phyloP scores from a whole-genome alignment of 2,888 invertebrate species.

The Metopia argyrocephala region DNA sequence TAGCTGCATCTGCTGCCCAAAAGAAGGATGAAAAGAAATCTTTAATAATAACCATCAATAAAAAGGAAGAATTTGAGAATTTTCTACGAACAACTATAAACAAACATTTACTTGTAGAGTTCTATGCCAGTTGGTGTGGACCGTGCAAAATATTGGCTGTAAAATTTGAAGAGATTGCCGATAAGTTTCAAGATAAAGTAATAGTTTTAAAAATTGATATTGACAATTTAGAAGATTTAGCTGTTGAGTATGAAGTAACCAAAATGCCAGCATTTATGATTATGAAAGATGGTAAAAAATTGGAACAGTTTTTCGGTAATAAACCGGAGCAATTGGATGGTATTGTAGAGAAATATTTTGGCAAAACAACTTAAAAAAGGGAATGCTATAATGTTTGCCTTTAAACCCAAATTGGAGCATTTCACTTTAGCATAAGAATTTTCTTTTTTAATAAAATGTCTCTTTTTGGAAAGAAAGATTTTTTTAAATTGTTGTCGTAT shows the following conservation, averaged over 20 bases:
- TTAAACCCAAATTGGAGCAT: neutral
- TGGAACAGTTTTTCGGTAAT: slow-evolving; percentile 59
- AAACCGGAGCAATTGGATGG: slow-evolving; percentile 51
- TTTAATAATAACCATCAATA: slow-evolving; percentile 72
- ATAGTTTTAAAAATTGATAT: slow-evolving; percentile 62
- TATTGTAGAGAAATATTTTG: slow-evolving; percentile 38
- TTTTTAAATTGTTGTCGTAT: too few relatives aligned
- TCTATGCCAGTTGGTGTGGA: slow-evolving; percentile 81
- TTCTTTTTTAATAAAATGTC: too few relatives aligned
- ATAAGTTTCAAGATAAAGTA: slow-evolving; percentile 49
- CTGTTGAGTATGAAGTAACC: slow-evolving; percentile 55
- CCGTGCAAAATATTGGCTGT: slow-evolving; percentile 59
- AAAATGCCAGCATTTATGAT: slow-evolving; percentile 61
- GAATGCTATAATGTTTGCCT: neutral
- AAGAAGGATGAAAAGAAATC: neutral
- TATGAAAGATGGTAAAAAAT: slow-evolving; percentile 56
- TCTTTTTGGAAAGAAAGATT: too few relatives aligned
- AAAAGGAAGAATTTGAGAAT: slow-evolving; percentile 81
- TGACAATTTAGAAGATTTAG: slow-evolving; percentile 58
- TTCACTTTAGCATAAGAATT: too few relatives aligned
- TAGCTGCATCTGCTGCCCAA: too few relatives aligned
- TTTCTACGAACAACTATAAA: slow-evolving; percentile 86
- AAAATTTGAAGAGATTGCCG: slow-evolving; percentile 49
- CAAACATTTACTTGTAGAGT: slow-evolving; percentile 91
- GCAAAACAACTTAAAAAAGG: neutral